Conservation (phyloP, 2,888 invertebrate species). For the Ypsolopha scabrella region DNA sequence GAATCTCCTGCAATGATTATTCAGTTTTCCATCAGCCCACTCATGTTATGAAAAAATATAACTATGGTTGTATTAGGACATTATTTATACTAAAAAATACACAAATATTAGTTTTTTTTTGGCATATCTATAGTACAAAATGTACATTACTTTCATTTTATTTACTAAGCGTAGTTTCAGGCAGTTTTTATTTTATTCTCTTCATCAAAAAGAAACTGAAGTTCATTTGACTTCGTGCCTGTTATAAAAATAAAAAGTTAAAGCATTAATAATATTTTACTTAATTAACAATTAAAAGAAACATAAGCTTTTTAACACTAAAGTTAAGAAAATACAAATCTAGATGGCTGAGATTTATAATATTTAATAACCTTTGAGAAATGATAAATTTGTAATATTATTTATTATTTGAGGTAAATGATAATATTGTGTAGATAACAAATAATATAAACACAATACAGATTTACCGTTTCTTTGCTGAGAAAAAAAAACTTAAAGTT, state of each 20-base stretch:
- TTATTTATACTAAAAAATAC: constrained; percentile 19
- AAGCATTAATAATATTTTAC: neutral
- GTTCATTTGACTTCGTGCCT: neutral
- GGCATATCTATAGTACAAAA: constrained; percentile 40
- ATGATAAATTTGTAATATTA: too few species aligned
- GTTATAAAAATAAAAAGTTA: neutral
- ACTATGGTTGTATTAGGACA: constrained; percentile 9
- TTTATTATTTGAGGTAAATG: too few species aligned
- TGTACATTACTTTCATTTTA: constrained; percentile 21
- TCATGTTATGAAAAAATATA: neutral
- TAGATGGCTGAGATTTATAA: neutral
- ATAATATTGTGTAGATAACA: too few species aligned
- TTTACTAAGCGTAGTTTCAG: constrained; percentile 13
- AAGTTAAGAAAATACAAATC: neutral
- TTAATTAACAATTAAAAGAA: neutral
- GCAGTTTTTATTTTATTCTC: constrained; percentile 2
- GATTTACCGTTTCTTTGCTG: too few species aligned
- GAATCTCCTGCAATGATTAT: neutral
- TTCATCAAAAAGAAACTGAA: neutral
- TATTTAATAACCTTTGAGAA: too few species aligned
- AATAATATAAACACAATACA: too few species aligned
- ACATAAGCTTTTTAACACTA: neutral
- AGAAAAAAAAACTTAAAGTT: too few species aligned
- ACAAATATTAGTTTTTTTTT: constrained; percentile 24
- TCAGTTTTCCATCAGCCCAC: too few species aligned